These are phyloP conservation scores for Palythoa heliodiscus DNA, from an alignment of 92 coral and sea anemone species.

Conservation along the genomic window DNA sequence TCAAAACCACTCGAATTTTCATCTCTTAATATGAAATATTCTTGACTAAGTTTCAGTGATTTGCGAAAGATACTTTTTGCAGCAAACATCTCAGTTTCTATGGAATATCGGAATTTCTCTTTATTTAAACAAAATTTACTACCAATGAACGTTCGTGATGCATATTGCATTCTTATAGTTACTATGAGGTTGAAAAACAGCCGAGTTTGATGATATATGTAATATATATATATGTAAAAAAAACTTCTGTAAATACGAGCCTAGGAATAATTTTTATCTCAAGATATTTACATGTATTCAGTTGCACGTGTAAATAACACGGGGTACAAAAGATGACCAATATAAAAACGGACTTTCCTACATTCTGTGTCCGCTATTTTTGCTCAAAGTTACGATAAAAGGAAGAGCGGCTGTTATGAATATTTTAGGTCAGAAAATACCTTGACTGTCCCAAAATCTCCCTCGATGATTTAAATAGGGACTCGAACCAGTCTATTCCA, in stretches of 20 bases:
- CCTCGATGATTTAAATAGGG: too few relatives aligned
- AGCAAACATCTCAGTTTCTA: background rate
- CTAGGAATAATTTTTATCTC: constrained; percentile 24
- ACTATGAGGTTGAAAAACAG: background rate
- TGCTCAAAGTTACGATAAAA: too few relatives aligned
- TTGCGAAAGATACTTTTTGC: background rate
- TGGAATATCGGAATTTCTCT: background rate
- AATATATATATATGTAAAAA: constrained; percentile 6
- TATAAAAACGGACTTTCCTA: background rate
- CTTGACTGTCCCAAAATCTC: too few relatives aligned
- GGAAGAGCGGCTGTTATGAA: too few relatives aligned
- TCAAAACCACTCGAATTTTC: too few relatives aligned
- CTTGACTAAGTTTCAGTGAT: background rate
- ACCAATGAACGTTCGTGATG: constrained; percentile 7
- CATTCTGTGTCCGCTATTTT: background rate
- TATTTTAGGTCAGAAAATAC: too few relatives aligned
- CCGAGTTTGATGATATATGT: constrained; percentile 33
- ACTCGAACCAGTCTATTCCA: too few relatives aligned
- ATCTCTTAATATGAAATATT: too few relatives aligned
- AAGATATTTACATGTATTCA: constrained; percentile 15
- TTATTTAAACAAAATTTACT: constrained; percentile 20
- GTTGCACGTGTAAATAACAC: constrained; percentile 37
- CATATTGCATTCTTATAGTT: background rate
- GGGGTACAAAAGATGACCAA: background rate
- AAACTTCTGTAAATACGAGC: constrained; percentile 19